phyloP scores from a whole-genome alignment of 2,888 invertebrate genomes.

The Drosophila mayaguana region DNA sequence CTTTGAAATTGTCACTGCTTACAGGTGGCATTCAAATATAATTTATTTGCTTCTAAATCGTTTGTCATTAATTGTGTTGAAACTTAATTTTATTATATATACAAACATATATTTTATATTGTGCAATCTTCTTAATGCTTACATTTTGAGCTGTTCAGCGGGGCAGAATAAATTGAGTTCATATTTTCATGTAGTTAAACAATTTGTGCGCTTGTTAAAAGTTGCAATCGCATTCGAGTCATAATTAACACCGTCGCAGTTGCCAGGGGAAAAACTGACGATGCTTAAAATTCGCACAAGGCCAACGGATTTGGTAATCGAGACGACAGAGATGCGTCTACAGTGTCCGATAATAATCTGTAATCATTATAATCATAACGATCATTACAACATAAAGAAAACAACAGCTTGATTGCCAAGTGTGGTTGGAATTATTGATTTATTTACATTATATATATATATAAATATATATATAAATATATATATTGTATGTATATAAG shows the following conservation, averaged over 20 bases:
- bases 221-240: slow-evolving; percentile 17
- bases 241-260: slow-evolving; percentile 57
- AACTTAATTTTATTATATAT: not conserved
- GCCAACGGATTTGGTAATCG: slow-evolving; percentile 45
- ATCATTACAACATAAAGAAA: slow-evolving; percentile 22
- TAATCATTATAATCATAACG: slow-evolving; percentile 52
- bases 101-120: not conserved
- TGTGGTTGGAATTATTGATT: slow-evolving; percentile 43
- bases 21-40: not conserved
- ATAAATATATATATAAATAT: not conserved
- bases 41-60: not conserved
- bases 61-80: not conserved
- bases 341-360: slow-evolving; percentile 34
- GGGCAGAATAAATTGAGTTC: slow-evolving; percentile 11
- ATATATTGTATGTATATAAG: not conserved
- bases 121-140: slow-evolving; percentile 6
- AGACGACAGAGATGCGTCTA: slow-evolving; percentile 23
- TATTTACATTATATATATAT: slow-evolving; percentile 1
- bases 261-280: not conserved
- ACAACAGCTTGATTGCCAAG: slow-evolving; percentile 2
- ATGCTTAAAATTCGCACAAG: slow-evolving; percentile 59
- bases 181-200: slow-evolving; percentile 32
- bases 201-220: slow-evolving; percentile 16
- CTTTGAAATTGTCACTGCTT: not conserved
- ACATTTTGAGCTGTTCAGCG: not conserved